Conservation (phyloP, 2,888 invertebrate species). For the Ptychoptera contaminata region DNA sequence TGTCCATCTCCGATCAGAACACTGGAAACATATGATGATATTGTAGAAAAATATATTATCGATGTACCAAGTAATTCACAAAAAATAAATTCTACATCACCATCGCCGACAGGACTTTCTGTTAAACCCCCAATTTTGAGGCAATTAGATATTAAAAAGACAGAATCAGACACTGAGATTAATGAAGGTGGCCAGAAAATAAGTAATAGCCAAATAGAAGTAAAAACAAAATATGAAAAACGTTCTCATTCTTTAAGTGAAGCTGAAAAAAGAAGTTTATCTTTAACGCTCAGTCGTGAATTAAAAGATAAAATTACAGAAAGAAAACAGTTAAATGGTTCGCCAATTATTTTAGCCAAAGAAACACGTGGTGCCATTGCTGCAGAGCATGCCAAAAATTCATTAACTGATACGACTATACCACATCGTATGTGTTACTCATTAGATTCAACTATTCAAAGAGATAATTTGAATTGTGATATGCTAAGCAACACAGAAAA, state of each 20-base stretch:
- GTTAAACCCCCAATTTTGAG: too few relatives aligned
- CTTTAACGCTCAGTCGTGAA: constrained; percentile 57
- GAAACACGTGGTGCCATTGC: constrained; percentile 47
- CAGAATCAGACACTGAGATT: too few relatives aligned
- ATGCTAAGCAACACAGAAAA: constrained; percentile 17
- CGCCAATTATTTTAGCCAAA: constrained; percentile 31
- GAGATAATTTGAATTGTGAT: constrained; percentile 11
- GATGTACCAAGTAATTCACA: constrained; percentile 31
- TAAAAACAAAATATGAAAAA: too few relatives aligned
- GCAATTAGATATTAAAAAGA: too few relatives aligned
- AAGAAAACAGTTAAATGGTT: constrained; percentile 18
- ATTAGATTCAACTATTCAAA: constrained; percentile 7
- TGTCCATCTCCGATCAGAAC: constrained; percentile 9
- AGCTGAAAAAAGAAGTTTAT: constrained; percentile 55
- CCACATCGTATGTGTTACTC: constrained; percentile 26
- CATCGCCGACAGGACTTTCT: constrained; percentile 19
- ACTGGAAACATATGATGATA: constrained; percentile 25
- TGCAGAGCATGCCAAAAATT: constrained; percentile 34
- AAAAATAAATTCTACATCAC: not conserved
- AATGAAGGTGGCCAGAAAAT: too few relatives aligned
- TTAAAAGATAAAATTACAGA: constrained; percentile 46
- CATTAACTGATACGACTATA: constrained; percentile 21
- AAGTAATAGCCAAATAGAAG: too few relatives aligned
- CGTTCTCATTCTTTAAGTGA: constrained; percentile 29
- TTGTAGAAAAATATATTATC: constrained; percentile 39